These are phyloP conservation scores for Callionymus lyra DNA, from an alignment of 2,113 vertebrate genomes.

Conservation along the genomic window DNA sequence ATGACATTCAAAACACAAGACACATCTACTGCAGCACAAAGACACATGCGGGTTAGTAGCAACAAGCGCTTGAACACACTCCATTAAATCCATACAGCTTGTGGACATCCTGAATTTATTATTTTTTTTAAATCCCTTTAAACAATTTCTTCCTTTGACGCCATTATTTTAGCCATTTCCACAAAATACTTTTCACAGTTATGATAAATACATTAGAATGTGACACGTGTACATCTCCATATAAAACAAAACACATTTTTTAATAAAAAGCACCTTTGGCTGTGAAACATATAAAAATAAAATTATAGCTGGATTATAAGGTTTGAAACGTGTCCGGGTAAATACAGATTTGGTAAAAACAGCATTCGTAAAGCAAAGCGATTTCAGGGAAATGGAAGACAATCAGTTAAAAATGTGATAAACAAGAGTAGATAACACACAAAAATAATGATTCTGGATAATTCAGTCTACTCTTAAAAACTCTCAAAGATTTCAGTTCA, in stretches of 20 bases:
- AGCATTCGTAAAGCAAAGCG: too few species aligned
- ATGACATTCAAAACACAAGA: constrained; percentile 5
- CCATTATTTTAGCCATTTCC: constrained; percentile 52
- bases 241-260: not conserved
- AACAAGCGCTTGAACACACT: constrained; percentile 17
- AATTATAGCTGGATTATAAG: constrained; percentile 3
- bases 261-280: constrained; percentile 37
- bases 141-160: constrained; percentile 11
- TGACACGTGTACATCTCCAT: constrained; percentile 35
- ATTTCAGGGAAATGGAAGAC: too few species aligned
- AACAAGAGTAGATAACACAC: too few species aligned
- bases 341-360: too few species aligned
- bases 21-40: constrained; percentile 14
- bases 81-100: constrained; percentile 60
- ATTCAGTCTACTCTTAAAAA: too few species aligned
- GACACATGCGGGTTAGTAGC: constrained; percentile 67
- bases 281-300: constrained; percentile 12
- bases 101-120: constrained; percentile 38
- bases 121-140: constrained; percentile 11
- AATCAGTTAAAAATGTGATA: too few species aligned
- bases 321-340: constrained; percentile 17
- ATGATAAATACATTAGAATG: constrained; percentile 62
- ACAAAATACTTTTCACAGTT: constrained; percentile 63
- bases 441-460: too few species aligned
- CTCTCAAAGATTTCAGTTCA: too few species aligned